A percentile compares a stretch with the other conserved stretches of the same genome.
Evolutionary conservation across 1,140 invertebrate species (phyloP).

Genomic region (Thaumatotibia leucotreta): DNA sequence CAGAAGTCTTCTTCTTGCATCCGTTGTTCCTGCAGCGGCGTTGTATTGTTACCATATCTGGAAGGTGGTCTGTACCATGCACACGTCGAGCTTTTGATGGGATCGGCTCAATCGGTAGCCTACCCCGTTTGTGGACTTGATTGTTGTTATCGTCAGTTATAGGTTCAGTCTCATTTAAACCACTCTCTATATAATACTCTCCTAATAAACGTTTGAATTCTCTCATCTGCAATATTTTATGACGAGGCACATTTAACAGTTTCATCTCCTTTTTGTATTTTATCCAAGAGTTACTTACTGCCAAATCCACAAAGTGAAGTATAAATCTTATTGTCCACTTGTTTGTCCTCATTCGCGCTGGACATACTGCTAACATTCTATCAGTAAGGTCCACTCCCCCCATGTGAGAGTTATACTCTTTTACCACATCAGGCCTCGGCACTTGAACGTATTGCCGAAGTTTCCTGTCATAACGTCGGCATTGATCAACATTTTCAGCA

Average conservation of each 20-base stretch:
- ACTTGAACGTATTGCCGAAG: constrained; percentile 1
- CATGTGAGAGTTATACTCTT: constrained; percentile 25
- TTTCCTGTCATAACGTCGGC: background rate
- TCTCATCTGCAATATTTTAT: no score
- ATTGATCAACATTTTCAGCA: constrained; percentile 1
- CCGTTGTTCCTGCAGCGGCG: no score
- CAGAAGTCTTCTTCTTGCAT: no score
- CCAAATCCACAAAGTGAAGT: constrained; percentile 18
- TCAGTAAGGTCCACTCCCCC: constrained; percentile 29
- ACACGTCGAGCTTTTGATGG: no score
- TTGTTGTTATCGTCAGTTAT: no score
- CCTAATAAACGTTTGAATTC: no score
- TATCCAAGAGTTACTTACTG: constrained; percentile 16
- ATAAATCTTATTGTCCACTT: constrained; percentile 26
- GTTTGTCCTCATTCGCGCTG: constrained; percentile 19
- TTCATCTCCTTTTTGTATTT: constrained; percentile 18
- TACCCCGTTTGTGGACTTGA: no score
- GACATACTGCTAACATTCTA: constrained; percentile 24
- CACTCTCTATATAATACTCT: no score
- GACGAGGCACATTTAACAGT: background rate
- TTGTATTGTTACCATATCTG: no score
- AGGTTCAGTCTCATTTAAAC: no score
- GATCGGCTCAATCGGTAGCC: no score
- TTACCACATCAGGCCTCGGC: constrained; percentile 19
- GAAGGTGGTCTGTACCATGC: no score